phyloP scores from a whole-genome alignment of 1,140 invertebrate genomes.

The Camponotus vicinus region DNA sequence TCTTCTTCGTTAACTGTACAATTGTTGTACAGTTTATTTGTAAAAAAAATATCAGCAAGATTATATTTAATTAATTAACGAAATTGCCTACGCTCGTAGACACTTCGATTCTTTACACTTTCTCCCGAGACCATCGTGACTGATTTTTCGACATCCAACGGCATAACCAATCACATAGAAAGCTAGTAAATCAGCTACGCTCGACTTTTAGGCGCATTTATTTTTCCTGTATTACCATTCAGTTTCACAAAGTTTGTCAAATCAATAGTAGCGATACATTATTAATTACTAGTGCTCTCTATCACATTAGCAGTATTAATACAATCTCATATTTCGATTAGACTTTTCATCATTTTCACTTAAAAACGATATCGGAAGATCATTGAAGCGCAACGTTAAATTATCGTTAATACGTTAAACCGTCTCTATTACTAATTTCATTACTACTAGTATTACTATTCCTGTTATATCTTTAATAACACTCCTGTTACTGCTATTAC shows the following conservation, averaged over 20 bases:
- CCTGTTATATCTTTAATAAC: constrained; percentile 3
- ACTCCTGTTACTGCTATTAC: constrained; percentile 19
- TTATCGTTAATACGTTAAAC: constrained; percentile 30
- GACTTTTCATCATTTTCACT: constrained; percentile 37
- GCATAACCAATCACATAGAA: constrained; percentile 75
- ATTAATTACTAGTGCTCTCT: constrained; percentile 72
- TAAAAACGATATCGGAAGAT: constrained; percentile 24
- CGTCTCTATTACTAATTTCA: constrained; percentile 35
- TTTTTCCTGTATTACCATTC: constrained; percentile 59
- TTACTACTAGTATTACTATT: constrained; percentile 27
- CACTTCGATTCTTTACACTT: constrained; percentile 46
- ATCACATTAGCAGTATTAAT: constrained; percentile 72
- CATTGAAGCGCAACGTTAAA: constrained; percentile 48
- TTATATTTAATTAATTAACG: constrained; percentile 9
- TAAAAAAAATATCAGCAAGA: constrained; percentile 11
- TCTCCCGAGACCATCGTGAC: constrained; percentile 41
- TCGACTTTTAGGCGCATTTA: constrained; percentile 77
- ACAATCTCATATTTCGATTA: constrained; percentile 60
- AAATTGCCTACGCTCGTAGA: neutral
- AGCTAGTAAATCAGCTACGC: constrained; percentile 77
- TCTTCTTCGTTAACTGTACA: neutral
- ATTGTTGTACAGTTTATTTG: neutral
- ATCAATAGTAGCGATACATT: constrained; percentile 71
- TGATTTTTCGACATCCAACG: constrained; percentile 66
- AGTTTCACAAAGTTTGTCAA: constrained; percentile 53